Percentiles rank a stretch among this genome's conserved stretches.
Conservation (phyloP, 64 coral and sea anemone species). For the Montipora foliosa region DNA sequence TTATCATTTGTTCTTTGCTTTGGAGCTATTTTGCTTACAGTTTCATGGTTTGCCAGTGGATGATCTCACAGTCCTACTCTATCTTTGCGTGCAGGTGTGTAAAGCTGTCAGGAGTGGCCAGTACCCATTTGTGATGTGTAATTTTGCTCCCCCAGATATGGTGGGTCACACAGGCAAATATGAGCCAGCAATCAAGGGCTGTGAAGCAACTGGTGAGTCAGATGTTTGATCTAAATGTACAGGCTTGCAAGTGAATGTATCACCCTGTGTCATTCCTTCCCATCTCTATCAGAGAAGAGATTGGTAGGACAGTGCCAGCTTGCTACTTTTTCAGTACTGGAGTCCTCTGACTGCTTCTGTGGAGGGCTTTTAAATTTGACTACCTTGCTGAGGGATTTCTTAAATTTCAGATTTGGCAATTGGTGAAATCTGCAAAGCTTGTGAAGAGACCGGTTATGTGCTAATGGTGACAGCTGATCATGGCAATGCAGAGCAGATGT, state of each 20-base stretch:
- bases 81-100: slow-evolving; percentile 65
- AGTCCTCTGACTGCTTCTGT: not conserved
- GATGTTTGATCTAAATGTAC: not conserved
- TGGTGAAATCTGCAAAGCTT: slow-evolving; percentile 80
- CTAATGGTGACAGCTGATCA: slow-evolving; percentile 95
- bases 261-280: no score
- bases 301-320: no score
- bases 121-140: slow-evolving; percentile 97
- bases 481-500: slow-evolving; percentile 97
- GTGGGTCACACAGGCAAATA: slow-evolving; percentile 98
- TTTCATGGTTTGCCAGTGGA: no score
- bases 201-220: slow-evolving; percentile 91
- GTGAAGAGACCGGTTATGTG: slow-evolving; percentile 79
- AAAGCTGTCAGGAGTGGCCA: slow-evolving; percentile 73
- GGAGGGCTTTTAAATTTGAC: not conserved
- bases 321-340: no score
- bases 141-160: slow-evolving; percentile 99
- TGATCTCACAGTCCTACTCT: not conserved
- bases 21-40: no score
- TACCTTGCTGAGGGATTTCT: not conserved
- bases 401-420: slow-evolving; percentile 85
- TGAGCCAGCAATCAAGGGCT: slow-evolving; percentile 89
- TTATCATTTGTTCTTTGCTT: no score
- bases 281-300: no score
- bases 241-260: no score